Base-by-base conservation (phyloP, 1,140 invertebrate species). In the Drosophila persimilis region DNA sequence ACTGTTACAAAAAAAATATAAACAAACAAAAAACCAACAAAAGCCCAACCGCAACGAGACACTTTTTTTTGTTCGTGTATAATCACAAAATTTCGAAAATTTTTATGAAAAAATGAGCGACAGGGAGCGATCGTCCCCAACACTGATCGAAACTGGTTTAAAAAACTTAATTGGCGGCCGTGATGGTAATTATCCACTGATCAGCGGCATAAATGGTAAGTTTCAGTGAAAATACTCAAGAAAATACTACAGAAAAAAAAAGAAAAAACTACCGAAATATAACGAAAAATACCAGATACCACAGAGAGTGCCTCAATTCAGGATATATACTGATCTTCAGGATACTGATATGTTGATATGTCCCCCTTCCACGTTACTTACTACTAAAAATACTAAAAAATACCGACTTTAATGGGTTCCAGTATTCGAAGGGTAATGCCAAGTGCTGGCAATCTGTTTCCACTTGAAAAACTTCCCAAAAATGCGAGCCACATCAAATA, bases 101-200 rank as follows among this genome's bases (percentile, higher is more conserved):
- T 91, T 91, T 78, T 91, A 91, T 91, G 90, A 91, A 80, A 91
- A 93, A 93, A 95, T 95, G 95, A 95, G 94, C 93, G 95, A 95
- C 93, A 95, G 95, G 93, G 94, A 95, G 93, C 94, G 94, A 92
- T 95, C 94, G 91, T 95, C 95, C 93, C 94, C 95, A 92, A 95
- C 94, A 93, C 94, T 95, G 92, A 94, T 95, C 93, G 94, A 95
- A 94, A 95, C 94, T 93, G 95, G 94, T 93, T 94, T 95, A 92
- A 95, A 94, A 93, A 95, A 95, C 93, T 93, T 95, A 92, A 95
- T 95, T 92, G 95, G 95, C 92, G 94, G 95, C 85, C 94, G 95
- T 92, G 94, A 95, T 94, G 93, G 93, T 91, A 94, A 95, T 92
- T 95, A 95, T 93, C 95, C 95, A 92, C 93, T 95, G 77, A 95